Evolutionary conservation across 2,113 vertebrate species (phyloP), one percentile per base, ranked within the genome.

Genomic region (Empidonax traillii): DNA sequence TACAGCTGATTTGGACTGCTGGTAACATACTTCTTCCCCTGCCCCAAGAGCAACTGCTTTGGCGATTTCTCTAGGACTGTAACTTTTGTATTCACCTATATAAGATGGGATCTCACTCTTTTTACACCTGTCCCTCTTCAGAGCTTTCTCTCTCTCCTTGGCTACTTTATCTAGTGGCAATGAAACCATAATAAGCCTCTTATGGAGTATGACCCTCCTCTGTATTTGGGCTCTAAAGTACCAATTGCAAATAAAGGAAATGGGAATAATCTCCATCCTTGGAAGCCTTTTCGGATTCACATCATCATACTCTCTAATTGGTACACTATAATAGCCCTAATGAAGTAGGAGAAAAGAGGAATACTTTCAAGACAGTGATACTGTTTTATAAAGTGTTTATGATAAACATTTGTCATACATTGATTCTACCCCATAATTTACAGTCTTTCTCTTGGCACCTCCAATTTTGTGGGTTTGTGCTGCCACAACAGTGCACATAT

Each of bases 181-280:
- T 33, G 43, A 80, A 84, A 69, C 19, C 7, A 44, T 66, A 84
- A 3, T 25, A 61, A 81, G 25, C 21, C 19, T 35, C 24, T 41
- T n/a, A 44, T 0, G 2, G 25, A 46, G 8, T 7, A 55, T 9
- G 23, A 41, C 14, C 8, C 28, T 49, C 3, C 9, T 63, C 35
- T 73, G 8, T 28, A 47, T 77, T 55, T 56, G 14, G 41, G 12
- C 31, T 85, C 56, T 44, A 58, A 33, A 58, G 21, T 37, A 71
- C 7, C 17, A 69, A 49, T 1, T 58, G 31, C 39, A 94, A 85
- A 80, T 44, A 84, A 68, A 86, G 39, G 15, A 96, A 59, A 59
- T 14, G 25, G 24, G 23, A 68, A 28, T 35, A 68, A 55, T 3
- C 10, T 75, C 61, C 20, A 62, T 15, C 31, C 14, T 14, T 22